These are phyloP conservation scores for Porites evermanni DNA, from an alignment of 92 coral and sea anemone species.

Conservation along the genomic window DNA sequence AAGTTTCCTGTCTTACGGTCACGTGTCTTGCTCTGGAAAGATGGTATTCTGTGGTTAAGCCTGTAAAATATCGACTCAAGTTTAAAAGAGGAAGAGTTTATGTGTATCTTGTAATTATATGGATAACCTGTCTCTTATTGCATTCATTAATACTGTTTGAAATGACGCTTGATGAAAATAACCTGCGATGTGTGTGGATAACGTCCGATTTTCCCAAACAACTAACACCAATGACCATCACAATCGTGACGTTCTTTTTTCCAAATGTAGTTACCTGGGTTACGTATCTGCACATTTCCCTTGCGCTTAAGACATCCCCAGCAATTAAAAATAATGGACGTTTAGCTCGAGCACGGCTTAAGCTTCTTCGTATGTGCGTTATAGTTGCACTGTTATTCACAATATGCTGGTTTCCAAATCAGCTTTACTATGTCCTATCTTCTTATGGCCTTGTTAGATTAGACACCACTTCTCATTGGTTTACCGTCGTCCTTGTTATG, in stretches of 20 bases:
- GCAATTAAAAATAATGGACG: slow-evolving; percentile 9
- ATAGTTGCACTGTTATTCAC: slow-evolving; percentile 72
- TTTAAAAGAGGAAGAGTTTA: slow-evolving; percentile 50
- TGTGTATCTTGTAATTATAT: slow-evolving; percentile 47
- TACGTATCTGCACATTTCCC: slow-evolving; percentile 64
- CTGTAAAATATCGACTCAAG: slow-evolving; percentile 53
- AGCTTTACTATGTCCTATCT: slow-evolving; percentile 71
- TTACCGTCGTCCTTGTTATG: slow-evolving; percentile 74
- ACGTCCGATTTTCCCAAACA: slow-evolving; percentile 11
- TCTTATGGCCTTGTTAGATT: slow-evolving; percentile 50
- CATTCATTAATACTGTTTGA: slow-evolving; percentile 54
- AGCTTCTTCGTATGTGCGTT: slow-evolving; percentile 71
- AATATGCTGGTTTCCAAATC: slow-evolving; percentile 90
- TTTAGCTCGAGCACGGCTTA: slow-evolving; percentile 21
- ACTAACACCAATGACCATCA: slow-evolving; percentile 9
- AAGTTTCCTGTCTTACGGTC: slow-evolving; percentile 69
- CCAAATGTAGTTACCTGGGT: slow-evolving; percentile 75
- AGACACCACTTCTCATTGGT: slow-evolving; percentile 59
- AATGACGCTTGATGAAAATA: slow-evolving; percentile 56
- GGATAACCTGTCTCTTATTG: slow-evolving; percentile 60
- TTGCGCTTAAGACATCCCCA: slow-evolving; percentile 56
- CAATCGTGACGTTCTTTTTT: slow-evolving; percentile 69
- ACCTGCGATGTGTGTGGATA: slow-evolving; percentile 57
- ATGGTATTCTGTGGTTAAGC: slow-evolving; percentile 82
- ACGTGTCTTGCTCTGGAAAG: slow-evolving; percentile 84